phyloP scores from a whole-genome alignment of 1,140 invertebrate genomes.

The Copidosoma floridanum region DNA sequence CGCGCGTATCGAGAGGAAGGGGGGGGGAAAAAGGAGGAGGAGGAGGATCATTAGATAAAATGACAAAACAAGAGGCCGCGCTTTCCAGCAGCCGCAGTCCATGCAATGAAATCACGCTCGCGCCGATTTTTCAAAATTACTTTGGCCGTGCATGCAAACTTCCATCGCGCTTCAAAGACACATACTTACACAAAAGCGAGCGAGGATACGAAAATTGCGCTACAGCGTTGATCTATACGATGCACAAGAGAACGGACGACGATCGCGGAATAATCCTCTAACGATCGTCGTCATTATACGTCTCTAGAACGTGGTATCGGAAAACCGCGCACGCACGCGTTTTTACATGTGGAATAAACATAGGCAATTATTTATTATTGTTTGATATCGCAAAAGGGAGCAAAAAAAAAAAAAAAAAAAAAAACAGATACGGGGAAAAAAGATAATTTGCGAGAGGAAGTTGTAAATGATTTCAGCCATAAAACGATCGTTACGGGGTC shows the following conservation, averaged over 20 bases:
- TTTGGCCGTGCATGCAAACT: too few relatives aligned
- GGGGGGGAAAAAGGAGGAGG: background rate
- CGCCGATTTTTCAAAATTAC: constrained; percentile 7
- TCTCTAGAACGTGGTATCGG: too few relatives aligned
- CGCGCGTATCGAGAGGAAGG: background rate
- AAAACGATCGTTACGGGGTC: background rate
- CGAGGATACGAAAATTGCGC: background rate
- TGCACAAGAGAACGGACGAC: background rate
- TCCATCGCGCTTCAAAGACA: too few relatives aligned
- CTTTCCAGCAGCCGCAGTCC: too few relatives aligned
- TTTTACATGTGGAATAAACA: too few relatives aligned
- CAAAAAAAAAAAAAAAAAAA: too few relatives aligned
- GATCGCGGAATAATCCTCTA: constrained; percentile 11
- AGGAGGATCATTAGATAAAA: too few relatives aligned
- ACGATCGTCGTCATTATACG: constrained; percentile 37
- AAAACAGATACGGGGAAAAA: background rate
- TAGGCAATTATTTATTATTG: too few relatives aligned
- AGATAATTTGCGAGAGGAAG: constrained; percentile 9
- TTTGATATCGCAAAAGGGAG: too few relatives aligned
- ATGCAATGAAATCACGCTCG: too few relatives aligned
- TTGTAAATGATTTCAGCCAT: background rate
- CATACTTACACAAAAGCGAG: background rate
- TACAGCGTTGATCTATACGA: background rate
- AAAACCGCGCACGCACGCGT: too few relatives aligned
- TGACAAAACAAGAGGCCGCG: too few relatives aligned